Percentiles rank a stretch among this genome's conserved stretches.
Evolutionary conservation across 1,140 invertebrate genomes (phyloP).

Genomic region (Chlorops oryzae): DNA sequence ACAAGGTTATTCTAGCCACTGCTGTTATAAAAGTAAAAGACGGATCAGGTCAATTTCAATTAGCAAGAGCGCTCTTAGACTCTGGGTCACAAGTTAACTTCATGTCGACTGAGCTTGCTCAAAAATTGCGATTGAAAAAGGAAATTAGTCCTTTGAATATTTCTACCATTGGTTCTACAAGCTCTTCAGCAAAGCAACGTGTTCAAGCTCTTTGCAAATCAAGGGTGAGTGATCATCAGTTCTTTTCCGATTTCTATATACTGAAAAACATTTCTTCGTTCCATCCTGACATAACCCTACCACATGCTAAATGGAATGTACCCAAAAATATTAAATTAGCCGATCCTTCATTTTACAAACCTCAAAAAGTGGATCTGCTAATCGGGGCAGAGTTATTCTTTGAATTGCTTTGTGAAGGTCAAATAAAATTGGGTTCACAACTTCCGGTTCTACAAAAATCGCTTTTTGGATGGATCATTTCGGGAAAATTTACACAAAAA

Average conservation of each 20-base stretch:
- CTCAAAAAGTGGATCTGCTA: constrained; percentile 27
- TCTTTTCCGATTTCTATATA: neutral
- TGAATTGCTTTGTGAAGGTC: too few relatives aligned
- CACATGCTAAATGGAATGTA: constrained; percentile 8
- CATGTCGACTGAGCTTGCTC: neutral
- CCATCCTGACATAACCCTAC: neutral
- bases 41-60: neutral
- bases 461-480: too few relatives aligned
- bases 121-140: neutral
- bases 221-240: neutral
- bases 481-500: constrained; percentile 4
- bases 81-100: neutral
- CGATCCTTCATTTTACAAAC: constrained; percentile 22
- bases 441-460: too few relatives aligned
- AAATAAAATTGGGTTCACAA: too few relatives aligned
- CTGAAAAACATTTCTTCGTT: neutral
- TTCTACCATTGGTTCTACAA: neutral
- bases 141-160: neutral
- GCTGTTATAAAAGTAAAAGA: neutral
- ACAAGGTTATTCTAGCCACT: neutral
- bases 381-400: too few relatives aligned
- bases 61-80: neutral
- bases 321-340: constrained; percentile 19
- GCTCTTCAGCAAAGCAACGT: neutral
- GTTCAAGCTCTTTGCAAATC: neutral